phyloP scores from a whole-genome alignment of 1,140 invertebrate species.

The Halesus radiatus region DNA sequence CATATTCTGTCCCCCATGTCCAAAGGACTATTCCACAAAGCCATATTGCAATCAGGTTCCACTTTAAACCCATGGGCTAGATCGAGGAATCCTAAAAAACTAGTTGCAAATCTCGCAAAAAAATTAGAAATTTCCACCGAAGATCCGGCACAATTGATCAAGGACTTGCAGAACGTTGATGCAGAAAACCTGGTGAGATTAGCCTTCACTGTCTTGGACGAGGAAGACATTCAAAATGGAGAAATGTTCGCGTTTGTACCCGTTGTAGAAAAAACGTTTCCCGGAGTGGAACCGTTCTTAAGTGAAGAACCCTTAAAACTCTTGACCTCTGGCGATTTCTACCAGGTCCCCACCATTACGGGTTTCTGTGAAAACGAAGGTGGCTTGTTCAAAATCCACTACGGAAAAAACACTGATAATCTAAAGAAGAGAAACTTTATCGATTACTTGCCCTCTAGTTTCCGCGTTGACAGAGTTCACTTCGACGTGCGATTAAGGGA shows the following conservation, averaged over 20 bases:
- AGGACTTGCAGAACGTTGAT: slow-evolving; percentile 61
- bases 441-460: slow-evolving; percentile 60
- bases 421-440: slow-evolving; percentile 59
- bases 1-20: slow-evolving; percentile 49
- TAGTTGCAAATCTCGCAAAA: slow-evolving; percentile 1
- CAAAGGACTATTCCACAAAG: slow-evolving; percentile 45
- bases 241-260: slow-evolving; percentile 66
- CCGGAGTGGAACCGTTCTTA: slow-evolving; percentile 65
- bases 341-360: slow-evolving; percentile 63
- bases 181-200: slow-evolving; percentile 61
- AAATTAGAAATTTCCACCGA: slow-evolving; percentile 7
- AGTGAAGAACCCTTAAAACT: slow-evolving; percentile 61
- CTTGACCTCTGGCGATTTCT: slow-evolving; percentile 61
- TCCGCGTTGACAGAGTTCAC: slow-evolving; percentile 59
- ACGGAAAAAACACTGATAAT: slow-evolving; percentile 50
- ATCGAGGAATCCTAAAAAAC: slow-evolving; percentile 54
- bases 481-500: slow-evolving; percentile 60
- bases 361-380: slow-evolving; percentile 65
- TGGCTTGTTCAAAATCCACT: slow-evolving; percentile 58
- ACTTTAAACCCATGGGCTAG: slow-evolving; percentile 45
- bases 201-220: slow-evolving; percentile 56
- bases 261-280: slow-evolving; percentile 60
- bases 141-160: slow-evolving; percentile 59
- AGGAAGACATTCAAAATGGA: slow-evolving; percentile 59
- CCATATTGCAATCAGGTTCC: slow-evolving; percentile 50